Evolutionary conservation across 2,797 vertebrate species (phyloP).

Genomic region (Chiroxiphia lanceolata): DNA sequence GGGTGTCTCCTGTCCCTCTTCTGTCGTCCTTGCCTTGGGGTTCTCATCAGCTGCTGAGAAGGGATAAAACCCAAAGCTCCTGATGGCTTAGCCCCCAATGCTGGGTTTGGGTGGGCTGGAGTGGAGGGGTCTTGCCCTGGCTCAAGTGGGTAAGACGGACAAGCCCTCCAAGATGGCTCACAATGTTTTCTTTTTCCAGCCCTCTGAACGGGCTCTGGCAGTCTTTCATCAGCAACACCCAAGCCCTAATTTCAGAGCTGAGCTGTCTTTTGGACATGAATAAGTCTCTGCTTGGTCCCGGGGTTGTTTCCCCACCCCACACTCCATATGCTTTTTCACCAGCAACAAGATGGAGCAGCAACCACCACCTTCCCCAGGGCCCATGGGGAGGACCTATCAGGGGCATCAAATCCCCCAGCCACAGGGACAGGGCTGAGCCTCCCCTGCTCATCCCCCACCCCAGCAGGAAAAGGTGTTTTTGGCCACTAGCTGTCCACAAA

Average conservation of each 20-base stretch:
- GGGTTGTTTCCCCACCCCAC: not conserved
- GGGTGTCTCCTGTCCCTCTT: not conserved
- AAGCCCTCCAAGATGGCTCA: not conserved
- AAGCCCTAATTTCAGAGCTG: not conserved
- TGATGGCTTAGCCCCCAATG: rapidly evolving
- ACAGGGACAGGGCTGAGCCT: not conserved
- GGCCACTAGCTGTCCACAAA: not conserved
- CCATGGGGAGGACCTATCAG: not conserved
- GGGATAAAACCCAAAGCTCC: not conserved
- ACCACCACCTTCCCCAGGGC: not conserved
- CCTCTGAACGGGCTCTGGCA: not conserved
- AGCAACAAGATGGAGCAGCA: not conserved
- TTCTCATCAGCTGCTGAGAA: not conserved
- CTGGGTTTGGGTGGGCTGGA: not conserved
- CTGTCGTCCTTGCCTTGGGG: rapidly evolving
- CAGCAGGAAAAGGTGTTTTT: not conserved
- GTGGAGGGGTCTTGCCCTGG: not conserved
- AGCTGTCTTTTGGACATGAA: not conserved
- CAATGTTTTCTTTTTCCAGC: not conserved
- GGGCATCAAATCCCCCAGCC: rapidly evolving
- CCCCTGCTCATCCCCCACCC: not conserved
- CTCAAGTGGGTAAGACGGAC: rapidly evolving
- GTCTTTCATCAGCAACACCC: not conserved
- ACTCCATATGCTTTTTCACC: not conserved
- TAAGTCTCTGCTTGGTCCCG: not conserved